Conservation (phyloP, 1,140 invertebrate species). For the Tribolium castaneum region DNA sequence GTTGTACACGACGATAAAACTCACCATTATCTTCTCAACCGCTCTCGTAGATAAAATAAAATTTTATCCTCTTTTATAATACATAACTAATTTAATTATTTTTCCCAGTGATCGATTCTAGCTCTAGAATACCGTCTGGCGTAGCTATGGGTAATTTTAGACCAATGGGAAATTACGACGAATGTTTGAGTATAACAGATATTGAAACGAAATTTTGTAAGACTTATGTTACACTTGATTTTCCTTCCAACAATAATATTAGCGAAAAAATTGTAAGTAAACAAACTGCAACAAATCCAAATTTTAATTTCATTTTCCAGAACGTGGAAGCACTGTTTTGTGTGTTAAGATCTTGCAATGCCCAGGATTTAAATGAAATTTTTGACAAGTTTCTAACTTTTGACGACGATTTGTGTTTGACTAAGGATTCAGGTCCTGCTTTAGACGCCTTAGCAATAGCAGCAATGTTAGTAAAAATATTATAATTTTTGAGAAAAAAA, state of each 20-base stretch:
- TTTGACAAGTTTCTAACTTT: slow-evolving; percentile 6
- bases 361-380: slow-evolving; percentile 21
- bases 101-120: slow-evolving; percentile 61
- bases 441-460: neutral
- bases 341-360: neutral
- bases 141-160: slow-evolving; percentile 58
- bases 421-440: neutral
- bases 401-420: neutral
- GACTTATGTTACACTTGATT: neutral
- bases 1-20: too few relatives aligned
- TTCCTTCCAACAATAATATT: neutral
- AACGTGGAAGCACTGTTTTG: neutral
- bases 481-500: neutral
- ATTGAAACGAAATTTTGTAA: slow-evolving; percentile 42
- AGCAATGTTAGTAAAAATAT: slow-evolving; percentile 9
- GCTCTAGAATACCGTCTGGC: slow-evolving; percentile 61
- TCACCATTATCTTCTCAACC: too few relatives aligned
- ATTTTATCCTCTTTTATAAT: too few relatives aligned
- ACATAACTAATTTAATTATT: too few relatives aligned
- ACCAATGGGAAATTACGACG: slow-evolving; percentile 60
- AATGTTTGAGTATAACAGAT: slow-evolving; percentile 55
- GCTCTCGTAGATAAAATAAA: too few relatives aligned
- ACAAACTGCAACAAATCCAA: neutral
- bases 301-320: neutral
- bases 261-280: neutral